Evolutionary conservation across 2,888 invertebrate species (phyloP), one percentile per base, ranked within the genome.

Genomic region (Seira musarum): DNA sequence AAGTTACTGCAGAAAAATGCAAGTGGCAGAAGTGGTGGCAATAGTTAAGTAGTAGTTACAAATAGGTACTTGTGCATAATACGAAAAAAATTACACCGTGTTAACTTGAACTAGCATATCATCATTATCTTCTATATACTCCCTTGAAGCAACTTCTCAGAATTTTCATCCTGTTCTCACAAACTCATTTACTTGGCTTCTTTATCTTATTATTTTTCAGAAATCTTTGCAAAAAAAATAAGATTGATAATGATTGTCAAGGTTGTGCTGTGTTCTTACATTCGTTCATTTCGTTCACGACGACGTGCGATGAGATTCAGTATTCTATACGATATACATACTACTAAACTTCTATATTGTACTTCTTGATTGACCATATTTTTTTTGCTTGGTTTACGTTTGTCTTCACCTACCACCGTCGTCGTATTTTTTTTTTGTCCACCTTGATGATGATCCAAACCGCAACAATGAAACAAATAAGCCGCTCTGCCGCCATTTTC

Each of bases 191-290:
- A 15, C 30, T 46, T 24, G 25, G 53, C 25, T 73, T 65, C 25
- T 21, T 63, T 64, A 21, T 71, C 46, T 61, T 17, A 30, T 53
- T 53, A 13, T 21, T 24, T 15, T 17, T 24, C 24, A 30, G 15
- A 71, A 72, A 72, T 70, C 46, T 24, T 60, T 22, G 64, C 24
- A 64, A 40, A 73, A 22, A n/a, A 30, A 74, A 69, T 25, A 13
- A 68, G 70, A 80, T 70, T 80, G 64, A 75, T 68, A 68, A 74
- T 79, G 80, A 80, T 74, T 74, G 65, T 74, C 74, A 80, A 80
- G 74, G 74, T 74, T 80, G 80, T 70, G 49, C 15, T 49, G 15
- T 49, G 13, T 49, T 13, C 49, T 49, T 30, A 30, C 8, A 30
- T 8, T 30, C 2, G 2, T 30, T 5, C 30, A 30, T 30, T 30